These are phyloP conservation scores for Ichneumoninae sp. DNA, from an alignment of 2,888 invertebrate genomes.

Conservation along the genomic window DNA sequence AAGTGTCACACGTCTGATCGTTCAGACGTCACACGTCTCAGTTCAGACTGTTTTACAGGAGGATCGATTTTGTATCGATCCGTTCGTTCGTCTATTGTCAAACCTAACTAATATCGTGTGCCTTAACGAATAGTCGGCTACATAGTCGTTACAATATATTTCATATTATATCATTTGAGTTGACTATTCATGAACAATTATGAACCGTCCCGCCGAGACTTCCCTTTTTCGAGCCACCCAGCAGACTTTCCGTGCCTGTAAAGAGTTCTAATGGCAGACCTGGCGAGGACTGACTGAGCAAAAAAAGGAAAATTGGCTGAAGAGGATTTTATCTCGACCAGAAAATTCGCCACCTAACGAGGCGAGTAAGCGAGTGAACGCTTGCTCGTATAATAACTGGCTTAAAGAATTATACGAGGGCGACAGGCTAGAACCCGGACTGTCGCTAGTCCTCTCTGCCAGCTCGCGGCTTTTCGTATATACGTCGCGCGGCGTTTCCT, in stretches of 20 bases:
- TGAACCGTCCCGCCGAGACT: too few relatives aligned
- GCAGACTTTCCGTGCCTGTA: slow-evolving; percentile 30
- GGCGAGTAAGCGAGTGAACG: slow-evolving; percentile 52
- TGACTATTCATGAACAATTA: too few relatives aligned
- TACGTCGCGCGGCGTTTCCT: slow-evolving; percentile 11
- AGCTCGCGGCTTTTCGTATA: slow-evolving; percentile 19
- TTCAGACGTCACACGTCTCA: too few relatives aligned
- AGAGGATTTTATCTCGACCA: slow-evolving; percentile 59
- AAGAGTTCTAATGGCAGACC: neutral
- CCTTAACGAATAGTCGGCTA: too few relatives aligned
- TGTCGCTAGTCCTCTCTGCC: slow-evolving; percentile 70
- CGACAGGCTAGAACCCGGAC: slow-evolving; percentile 74
- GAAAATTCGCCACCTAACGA: slow-evolving; percentile 65
- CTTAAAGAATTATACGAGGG: slow-evolving; percentile 77
- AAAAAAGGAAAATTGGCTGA: slow-evolving; percentile 34
- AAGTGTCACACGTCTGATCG: too few relatives aligned
- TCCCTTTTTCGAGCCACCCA: too few relatives aligned
- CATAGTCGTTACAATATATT: too few relatives aligned
- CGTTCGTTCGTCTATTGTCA: too few relatives aligned
- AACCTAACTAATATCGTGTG: too few relatives aligned
- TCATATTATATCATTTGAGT: too few relatives aligned
- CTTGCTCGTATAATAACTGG: slow-evolving; percentile 73
- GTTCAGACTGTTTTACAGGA: too few relatives aligned
- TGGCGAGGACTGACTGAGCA: neutral
- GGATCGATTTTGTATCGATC: too few relatives aligned